Conservation (phyloP, 2,888 invertebrate species). For the Eristalinus aeneus region DNA sequence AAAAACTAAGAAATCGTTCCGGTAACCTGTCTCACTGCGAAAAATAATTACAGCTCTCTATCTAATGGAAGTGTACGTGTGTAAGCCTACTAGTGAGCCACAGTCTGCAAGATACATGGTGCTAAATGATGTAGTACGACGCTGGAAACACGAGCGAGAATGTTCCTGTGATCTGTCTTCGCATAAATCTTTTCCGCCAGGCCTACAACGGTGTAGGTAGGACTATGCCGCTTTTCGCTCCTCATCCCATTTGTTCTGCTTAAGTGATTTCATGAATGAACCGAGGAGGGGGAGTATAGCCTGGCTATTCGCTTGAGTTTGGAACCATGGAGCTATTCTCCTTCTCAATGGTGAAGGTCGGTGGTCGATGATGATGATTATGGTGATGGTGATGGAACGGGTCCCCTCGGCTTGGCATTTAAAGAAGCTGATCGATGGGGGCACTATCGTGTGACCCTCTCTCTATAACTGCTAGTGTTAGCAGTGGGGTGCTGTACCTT, state of each 20-base stretch:
- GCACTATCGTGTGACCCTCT: conserved; percentile 2
- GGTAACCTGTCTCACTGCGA: conserved; percentile 66
- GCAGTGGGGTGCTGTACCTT: background rate
- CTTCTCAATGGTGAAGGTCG: conserved; percentile 13
- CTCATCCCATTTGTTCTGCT: conserved; percentile 64
- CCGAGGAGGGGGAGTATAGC: conserved; percentile 15
- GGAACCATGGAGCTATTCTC: background rate
- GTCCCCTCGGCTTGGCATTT: conserved; percentile 38
- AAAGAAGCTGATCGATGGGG: conserved; percentile 61
- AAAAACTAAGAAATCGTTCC: conserved; percentile 57
- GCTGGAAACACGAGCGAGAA: conserved; percentile 64
- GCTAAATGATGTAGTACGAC: conserved; percentile 70
- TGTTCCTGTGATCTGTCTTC: conserved; percentile 69
- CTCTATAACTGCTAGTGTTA: background rate
- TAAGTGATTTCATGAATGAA: conserved; percentile 67
- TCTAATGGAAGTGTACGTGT: conserved; percentile 59
- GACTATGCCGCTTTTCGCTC: conserved; percentile 11
- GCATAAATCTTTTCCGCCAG: conserved; percentile 64
- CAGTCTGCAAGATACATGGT: conserved; percentile 53
- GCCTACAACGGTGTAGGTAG: conserved; percentile 27
- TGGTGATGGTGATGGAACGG: conserved; percentile 59
- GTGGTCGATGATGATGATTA: conserved; percentile 50
- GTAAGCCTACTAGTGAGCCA: conserved; percentile 11
- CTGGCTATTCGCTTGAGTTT: background rate
- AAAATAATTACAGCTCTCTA: conserved; percentile 67